Percentiles rank a stretch among this genome's conserved stretches.
Evolutionary conservation across 1,140 invertebrate species (phyloP).

Genomic region (Choristoneura fumiferana): DNA sequence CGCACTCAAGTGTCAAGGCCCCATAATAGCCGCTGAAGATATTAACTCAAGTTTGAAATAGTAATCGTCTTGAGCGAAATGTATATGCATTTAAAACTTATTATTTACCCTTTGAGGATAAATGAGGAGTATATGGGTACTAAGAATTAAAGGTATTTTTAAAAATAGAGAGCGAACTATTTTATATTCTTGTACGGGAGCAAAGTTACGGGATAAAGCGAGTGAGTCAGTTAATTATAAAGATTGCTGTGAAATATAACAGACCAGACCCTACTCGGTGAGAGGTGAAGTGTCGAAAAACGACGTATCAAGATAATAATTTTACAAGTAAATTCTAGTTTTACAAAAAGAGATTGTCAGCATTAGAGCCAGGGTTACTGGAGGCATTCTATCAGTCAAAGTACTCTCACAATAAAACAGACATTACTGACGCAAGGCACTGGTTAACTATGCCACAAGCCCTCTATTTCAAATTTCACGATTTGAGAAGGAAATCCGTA

Average conservation of each 20-base stretch:
- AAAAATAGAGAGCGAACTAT: too few relatives aligned
- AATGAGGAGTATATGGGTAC: too few relatives aligned
- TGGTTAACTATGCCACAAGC: conserved; percentile 28
- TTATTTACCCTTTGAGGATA: too few relatives aligned
- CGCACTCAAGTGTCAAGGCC: conserved; percentile 37
- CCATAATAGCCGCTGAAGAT: background rate
- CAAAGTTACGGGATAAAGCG: too few relatives aligned
- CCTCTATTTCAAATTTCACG: conserved; percentile 60
- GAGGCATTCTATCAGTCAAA: conserved; percentile 3
- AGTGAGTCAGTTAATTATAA: too few relatives aligned
- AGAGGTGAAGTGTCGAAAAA: background rate
- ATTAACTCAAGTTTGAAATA: background rate
- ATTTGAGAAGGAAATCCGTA: conserved; percentile 33
- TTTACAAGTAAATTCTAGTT: conserved; percentile 32
- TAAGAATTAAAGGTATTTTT: too few relatives aligned
- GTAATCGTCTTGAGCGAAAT: background rate
- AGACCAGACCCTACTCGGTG: too few relatives aligned
- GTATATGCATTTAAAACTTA: too few relatives aligned
- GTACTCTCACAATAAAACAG: background rate
- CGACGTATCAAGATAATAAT: conserved; percentile 32
- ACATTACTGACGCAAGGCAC: conserved; percentile 12
- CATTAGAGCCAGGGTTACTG: conserved; percentile 25
- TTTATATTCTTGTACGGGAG: too few relatives aligned
- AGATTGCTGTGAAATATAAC: too few relatives aligned
- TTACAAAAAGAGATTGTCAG: conserved; percentile 33